phyloP scores from a whole-genome alignment of 2,797 vertebrate species.

The Psittacula derbiana region DNA sequence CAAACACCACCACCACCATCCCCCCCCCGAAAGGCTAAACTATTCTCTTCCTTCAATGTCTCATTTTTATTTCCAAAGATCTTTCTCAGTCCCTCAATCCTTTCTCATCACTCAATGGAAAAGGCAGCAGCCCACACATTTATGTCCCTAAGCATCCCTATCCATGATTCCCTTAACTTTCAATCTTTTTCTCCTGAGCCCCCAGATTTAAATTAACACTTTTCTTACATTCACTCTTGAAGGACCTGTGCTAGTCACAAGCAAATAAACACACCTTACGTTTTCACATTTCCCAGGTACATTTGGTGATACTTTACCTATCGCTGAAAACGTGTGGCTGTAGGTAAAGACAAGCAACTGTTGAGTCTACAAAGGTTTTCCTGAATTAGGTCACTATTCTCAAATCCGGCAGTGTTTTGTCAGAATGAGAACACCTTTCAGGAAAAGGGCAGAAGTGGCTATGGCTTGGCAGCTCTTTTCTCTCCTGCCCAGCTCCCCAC shows the following conservation, averaged over 20 bases:
- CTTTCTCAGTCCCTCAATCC: neutral
- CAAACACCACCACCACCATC: accelerated
- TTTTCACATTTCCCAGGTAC: neutral
- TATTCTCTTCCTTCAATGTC: neutral
- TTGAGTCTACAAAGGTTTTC: neutral
- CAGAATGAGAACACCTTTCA: neutral
- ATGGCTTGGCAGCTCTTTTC: neutral
- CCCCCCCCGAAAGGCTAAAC: neutral
- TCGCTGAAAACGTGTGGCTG: neutral
- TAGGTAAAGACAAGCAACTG: neutral
- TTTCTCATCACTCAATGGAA: neutral
- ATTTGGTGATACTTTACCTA: neutral
- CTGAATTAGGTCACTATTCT: neutral
- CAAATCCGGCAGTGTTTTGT: neutral
- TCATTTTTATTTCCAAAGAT: neutral
- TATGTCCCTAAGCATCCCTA: neutral
- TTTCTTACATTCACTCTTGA: neutral
- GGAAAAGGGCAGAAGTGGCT: neutral
- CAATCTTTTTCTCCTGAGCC: neutral
- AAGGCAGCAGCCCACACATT: neutral
- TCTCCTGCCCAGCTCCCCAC: neutral
- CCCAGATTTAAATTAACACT: neutral
- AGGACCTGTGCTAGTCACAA: neutral
- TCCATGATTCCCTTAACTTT: neutral
- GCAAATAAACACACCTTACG: neutral